phyloP scores from a whole-genome alignment of 2,113 vertebrate species.

The Procapra przewalskii region DNA sequence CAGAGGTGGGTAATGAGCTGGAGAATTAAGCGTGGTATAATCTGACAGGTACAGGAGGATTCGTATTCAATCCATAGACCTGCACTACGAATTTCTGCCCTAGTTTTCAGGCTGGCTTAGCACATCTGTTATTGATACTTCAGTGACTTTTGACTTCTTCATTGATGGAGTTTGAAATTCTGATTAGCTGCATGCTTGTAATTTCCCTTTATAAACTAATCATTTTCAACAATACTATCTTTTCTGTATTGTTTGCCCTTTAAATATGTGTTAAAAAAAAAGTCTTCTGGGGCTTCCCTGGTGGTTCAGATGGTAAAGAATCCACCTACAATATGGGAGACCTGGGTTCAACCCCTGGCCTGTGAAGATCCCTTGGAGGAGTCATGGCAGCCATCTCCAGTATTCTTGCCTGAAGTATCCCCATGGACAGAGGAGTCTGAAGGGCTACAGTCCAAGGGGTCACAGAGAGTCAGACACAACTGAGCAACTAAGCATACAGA shows the following conservation, averaged over 20 bases:
- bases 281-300: background rate
- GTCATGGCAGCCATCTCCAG: background rate
- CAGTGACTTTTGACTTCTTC: background rate
- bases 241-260: background rate
- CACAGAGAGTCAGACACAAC: background rate
- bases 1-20: background rate
- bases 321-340: background rate
- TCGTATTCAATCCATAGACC: background rate
- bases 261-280: background rate
- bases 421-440: background rate
- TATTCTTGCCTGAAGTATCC: background rate
- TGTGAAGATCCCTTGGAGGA: background rate
- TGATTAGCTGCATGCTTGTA: background rate
- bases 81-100: background rate
- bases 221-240: background rate
- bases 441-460: background rate
- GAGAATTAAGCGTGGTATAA: background rate
- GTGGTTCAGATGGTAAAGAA: background rate
- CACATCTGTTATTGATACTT: background rate
- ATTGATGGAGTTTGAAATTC: background rate
- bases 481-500: background rate
- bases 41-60: background rate
- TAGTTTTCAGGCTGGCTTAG: background rate
- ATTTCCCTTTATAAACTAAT: background rate
- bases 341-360: background rate